phyloP scores from a whole-genome alignment of 2,888 invertebrate genomes.

The Ochlodes sylvanus region DNA sequence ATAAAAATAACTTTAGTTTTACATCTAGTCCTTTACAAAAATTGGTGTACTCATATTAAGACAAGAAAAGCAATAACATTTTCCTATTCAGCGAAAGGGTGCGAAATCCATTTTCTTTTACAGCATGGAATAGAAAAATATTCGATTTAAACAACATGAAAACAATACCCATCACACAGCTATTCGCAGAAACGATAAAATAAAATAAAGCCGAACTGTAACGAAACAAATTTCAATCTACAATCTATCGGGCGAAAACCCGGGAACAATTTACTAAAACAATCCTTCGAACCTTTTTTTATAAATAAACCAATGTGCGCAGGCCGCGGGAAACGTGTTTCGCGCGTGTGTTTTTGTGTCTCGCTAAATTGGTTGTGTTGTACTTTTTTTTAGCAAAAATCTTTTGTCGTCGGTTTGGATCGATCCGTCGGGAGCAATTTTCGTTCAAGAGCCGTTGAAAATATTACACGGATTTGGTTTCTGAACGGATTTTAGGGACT shows the following conservation, averaged over 20 bases:
- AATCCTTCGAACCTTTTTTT: slow-evolving; percentile 65
- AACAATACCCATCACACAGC: slow-evolving; percentile 28
- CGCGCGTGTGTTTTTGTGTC: slow-evolving; percentile 40
- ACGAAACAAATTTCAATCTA: slow-evolving; percentile 73
- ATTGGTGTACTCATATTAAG: slow-evolving; percentile 28
- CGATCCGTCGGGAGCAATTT: slow-evolving; percentile 65
- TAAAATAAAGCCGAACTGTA: slow-evolving; percentile 69
- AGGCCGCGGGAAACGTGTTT: slow-evolving; percentile 44
- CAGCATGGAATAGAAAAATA: slow-evolving; percentile 34
- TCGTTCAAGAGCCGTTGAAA: slow-evolving; percentile 63
- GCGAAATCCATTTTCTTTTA: slow-evolving; percentile 35
- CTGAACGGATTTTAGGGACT: slow-evolving; percentile 48
- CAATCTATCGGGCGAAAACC: slow-evolving; percentile 58
- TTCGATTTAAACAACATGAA: slow-evolving; percentile 35
- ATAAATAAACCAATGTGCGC: slow-evolving; percentile 47
- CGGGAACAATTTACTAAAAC: slow-evolving; percentile 68
- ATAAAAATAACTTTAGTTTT: no score
- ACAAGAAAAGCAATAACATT: slow-evolving; percentile 19
- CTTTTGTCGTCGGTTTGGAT: slow-evolving; percentile 56
- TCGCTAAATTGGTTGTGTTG: slow-evolving; percentile 28
- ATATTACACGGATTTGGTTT: slow-evolving; percentile 62
- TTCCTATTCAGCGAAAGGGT: slow-evolving; percentile 25
- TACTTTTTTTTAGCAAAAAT: slow-evolving; percentile 54
- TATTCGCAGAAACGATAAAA: slow-evolving; percentile 51
- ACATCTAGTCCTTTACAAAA: background rate